phyloP scores from a whole-genome alignment of 1,140 invertebrate species.

The Nephila pilipes region DNA sequence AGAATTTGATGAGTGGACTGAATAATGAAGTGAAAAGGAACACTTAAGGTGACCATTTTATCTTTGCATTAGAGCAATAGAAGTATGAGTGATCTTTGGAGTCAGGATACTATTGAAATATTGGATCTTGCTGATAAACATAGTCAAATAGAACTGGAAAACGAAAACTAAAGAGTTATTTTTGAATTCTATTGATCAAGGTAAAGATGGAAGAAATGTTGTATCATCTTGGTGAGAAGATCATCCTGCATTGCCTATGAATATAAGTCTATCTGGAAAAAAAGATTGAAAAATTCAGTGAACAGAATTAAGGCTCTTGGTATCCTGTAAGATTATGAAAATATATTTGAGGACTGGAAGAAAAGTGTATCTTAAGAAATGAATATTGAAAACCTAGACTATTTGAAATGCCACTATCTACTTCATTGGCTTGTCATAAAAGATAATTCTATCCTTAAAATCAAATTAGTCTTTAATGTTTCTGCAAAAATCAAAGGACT shows the following conservation, averaged over 20 bases:
- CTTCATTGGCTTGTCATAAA: neutral
- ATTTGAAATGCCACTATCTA: neutral
- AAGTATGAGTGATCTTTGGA: too few relatives aligned
- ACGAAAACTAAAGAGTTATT: too few relatives aligned
- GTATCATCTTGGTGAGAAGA: conserved; percentile 36
- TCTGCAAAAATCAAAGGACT: conserved; percentile 74
- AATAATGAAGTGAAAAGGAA: too few relatives aligned
- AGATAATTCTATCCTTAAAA: conserved; percentile 72
- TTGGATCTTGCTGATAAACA: too few relatives aligned
- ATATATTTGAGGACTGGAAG: neutral
- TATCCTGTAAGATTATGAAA: neutral
- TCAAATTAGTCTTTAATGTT: conserved; percentile 78
- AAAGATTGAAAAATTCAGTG: conserved; percentile 15
- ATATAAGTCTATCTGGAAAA: neutral
- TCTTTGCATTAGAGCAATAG: too few relatives aligned
- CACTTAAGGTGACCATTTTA: too few relatives aligned
- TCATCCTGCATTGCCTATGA: neutral
- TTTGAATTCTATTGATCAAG: too few relatives aligned
- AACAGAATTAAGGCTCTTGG: neutral
- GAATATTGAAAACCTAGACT: neutral
- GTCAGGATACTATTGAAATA: too few relatives aligned
- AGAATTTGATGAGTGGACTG: conserved; percentile 13
- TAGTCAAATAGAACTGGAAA: too few relatives aligned
- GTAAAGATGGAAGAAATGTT: neutral
- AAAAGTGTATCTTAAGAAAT: neutral